Conservation (phyloP, 2,113 vertebrate species). For the Phaetusa simplex region DNA sequence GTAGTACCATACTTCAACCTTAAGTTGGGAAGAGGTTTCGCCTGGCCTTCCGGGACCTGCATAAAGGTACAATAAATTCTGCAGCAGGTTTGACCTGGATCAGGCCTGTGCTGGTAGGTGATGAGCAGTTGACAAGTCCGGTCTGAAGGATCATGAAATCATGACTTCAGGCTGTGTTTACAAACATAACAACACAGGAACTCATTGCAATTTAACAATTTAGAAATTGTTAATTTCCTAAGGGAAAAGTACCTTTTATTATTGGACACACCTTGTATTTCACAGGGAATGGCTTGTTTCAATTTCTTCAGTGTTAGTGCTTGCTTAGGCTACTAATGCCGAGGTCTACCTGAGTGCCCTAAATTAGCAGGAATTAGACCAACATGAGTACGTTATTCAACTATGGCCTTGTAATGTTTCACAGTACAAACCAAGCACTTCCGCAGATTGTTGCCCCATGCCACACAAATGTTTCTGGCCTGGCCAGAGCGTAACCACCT, state of each 20-base stretch:
- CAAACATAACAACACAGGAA: not conserved
- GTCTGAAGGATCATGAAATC: not conserved
- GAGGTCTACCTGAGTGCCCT: not conserved
- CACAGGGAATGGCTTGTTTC: not conserved
- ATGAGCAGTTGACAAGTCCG: not conserved
- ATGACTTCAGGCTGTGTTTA: not conserved
- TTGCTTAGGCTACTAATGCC: not conserved
- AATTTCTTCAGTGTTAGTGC: not conserved
- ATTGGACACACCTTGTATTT: not conserved
- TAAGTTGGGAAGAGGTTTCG: not conserved
- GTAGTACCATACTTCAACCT: not conserved
- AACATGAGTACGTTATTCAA: not conserved
- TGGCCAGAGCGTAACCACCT: not conserved
- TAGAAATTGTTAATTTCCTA: not conserved
- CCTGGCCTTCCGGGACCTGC: not conserved
- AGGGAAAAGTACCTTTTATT: not conserved
- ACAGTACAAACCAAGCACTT: not conserved
- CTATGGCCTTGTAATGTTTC: not conserved
- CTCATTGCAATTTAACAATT: not conserved
- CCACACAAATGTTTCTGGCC: not conserved
- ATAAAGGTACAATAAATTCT: not conserved
- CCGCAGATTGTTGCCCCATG: not conserved
- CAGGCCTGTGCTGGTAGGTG: not conserved
- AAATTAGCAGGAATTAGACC: not conserved
- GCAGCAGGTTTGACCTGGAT: accelerated